Evolutionary conservation across 2,113 vertebrate species (phyloP).

Genomic region (Anguilla japonica): DNA sequence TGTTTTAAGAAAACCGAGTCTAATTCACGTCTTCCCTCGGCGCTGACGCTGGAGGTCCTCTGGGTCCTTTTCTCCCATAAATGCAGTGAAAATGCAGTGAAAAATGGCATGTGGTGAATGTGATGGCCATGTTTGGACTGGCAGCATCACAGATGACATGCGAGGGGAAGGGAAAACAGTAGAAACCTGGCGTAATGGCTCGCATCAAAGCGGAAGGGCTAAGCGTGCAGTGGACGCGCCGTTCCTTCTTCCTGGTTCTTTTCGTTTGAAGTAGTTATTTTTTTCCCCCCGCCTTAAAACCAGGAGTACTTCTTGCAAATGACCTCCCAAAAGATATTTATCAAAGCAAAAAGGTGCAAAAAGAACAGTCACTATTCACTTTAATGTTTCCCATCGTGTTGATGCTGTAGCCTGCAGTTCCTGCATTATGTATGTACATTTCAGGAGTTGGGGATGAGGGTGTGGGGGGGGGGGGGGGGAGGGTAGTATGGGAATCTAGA

Average conservation of each 20-base stretch:
- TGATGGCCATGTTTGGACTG: background rate
- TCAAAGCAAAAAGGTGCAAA: constrained; percentile 73
- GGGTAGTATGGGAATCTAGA: background rate
- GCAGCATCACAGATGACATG: background rate
- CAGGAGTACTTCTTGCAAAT: constrained; percentile 74
- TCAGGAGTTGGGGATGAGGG: constrained; percentile 29
- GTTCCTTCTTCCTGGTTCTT: background rate
- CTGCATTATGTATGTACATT: constrained; percentile 85
- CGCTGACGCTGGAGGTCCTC: too few relatives aligned
- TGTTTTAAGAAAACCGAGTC: too few relatives aligned
- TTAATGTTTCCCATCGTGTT: constrained; percentile 75
- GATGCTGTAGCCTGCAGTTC: constrained; percentile 77
- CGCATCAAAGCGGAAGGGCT: background rate
- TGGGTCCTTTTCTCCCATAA: too few relatives aligned
- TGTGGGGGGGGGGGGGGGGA: too few relatives aligned
- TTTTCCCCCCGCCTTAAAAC: constrained; percentile 55
- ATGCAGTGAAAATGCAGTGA: too few relatives aligned
- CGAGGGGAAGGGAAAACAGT: background rate
- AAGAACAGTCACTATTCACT: constrained; percentile 67
- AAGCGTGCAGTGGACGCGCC: background rate
- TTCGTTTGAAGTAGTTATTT: constrained; percentile 40
- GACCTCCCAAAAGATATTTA: constrained; percentile 81
- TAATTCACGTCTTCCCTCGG: too few relatives aligned
- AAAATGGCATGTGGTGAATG: too few relatives aligned
- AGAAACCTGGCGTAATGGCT: background rate